Base-by-base conservation (phyloP, 2,797 vertebrate genomes). In the Cossypha polioptera region DNA sequence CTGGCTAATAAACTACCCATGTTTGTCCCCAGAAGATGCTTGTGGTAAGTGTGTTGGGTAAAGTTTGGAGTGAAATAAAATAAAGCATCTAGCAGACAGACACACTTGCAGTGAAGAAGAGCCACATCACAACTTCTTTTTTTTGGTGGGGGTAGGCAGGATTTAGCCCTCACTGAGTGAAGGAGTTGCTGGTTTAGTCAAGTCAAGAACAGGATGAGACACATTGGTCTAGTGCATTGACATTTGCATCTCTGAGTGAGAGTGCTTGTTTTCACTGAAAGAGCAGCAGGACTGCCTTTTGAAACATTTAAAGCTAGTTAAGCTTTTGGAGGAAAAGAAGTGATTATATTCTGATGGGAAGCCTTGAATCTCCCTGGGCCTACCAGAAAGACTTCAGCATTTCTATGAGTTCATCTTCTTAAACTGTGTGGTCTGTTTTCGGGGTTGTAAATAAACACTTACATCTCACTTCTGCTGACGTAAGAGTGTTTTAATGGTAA, bases 281-380 rank as follows among this genome's bases (percentile, higher is more conserved):
- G 51, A 91, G 48, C 72, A 87, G 77, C 26, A 76, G 85, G 72
- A 38, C 45, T 94, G 72, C 58, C 79, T 94, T 95, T 86, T 92
- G 82, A 96, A 94, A 92, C 82, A 94, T 95, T 90, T 95, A 95
- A 80, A 86, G 38, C 73, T 35, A 94, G 74, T 68, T 67, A 91
- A 80, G 87, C 62, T 91, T 94, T 83, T 62, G 58, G 85, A 95
- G 66, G 55, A 87, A 84, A 86, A 91, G 14, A 90, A 90, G 58
- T n/a, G 42, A 77, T 75, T 78, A 7, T 24, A 40, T 79, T 92
- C 92, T 94, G 76, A 86, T 72, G 82, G 65, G 66, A 94, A 90
- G 31, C n/a, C 88, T 83, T 94, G 73, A 83, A 61, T 95, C 73
- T 80, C 78, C 47, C 72, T 54, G 61, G 72, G 48, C 62, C 13